Percentiles rank a stretch among this genome's conserved stretches.
Conservation (phyloP, 2,888 invertebrate species). For the Helleia helle region DNA sequence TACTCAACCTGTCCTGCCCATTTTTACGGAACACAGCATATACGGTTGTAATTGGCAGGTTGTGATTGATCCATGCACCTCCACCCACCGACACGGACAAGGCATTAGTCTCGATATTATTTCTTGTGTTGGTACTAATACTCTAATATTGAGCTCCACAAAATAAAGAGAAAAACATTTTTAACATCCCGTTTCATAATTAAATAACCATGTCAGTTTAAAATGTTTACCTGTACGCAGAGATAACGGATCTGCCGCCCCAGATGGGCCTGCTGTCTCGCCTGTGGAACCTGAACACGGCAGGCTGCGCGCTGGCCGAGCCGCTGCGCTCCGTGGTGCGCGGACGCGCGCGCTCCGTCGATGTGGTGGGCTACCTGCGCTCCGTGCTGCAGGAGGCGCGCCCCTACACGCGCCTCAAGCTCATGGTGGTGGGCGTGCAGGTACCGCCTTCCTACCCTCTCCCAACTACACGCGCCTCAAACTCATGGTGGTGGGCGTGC, state of each 20-base stretch:
- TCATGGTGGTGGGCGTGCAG: constrained; percentile 96
- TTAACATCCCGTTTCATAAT: too few relatives aligned
- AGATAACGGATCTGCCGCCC: constrained; percentile 91
- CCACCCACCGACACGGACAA: too few relatives aligned
- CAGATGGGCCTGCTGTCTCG: constrained; percentile 95
- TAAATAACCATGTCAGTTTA: too few relatives aligned
- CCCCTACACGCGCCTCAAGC: constrained; percentile 94
- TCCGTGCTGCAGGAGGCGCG: constrained; percentile 89
- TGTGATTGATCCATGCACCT: too few relatives aligned
- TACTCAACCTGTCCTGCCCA: too few relatives aligned
- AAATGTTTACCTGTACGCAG: too few relatives aligned
- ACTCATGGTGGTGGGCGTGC: constrained; percentile 95
- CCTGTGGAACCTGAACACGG: constrained; percentile 96
- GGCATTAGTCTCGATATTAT: too few relatives aligned
- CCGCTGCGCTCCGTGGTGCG: constrained; percentile 92
- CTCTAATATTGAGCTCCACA: too few relatives aligned
- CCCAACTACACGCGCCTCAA: constrained; percentile 87
- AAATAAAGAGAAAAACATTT: too few relatives aligned
- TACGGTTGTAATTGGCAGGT: too few relatives aligned
- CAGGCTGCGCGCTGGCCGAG: constrained; percentile 90
- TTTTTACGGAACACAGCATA: too few relatives aligned
- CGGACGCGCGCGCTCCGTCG: constrained; percentile 85
- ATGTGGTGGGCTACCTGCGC: constrained; percentile 93
- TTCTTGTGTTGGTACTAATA: too few relatives aligned
- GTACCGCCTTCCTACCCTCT: constrained; percentile 22